These are phyloP conservation scores for Moxostoma hubbsi DNA, from an alignment of 2,797 vertebrate species.

Conservation along the genomic window DNA sequence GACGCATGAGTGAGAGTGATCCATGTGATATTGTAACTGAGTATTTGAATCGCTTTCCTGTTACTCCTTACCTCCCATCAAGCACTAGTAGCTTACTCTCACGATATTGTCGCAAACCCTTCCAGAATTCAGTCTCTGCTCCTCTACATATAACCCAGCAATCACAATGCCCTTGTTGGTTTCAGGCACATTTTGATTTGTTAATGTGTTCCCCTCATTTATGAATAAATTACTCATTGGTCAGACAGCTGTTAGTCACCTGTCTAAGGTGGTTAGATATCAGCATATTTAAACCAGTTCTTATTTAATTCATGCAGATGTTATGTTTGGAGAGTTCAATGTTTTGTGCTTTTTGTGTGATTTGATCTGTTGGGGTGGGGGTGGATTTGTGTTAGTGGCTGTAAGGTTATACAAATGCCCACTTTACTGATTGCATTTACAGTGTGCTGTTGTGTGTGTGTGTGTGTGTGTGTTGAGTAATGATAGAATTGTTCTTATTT, in stretches of 20 bases:
- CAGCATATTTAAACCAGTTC: slow-evolving; percentile 70
- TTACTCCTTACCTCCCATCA: slow-evolving; percentile 31
- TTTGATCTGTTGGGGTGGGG: slow-evolving; percentile 61
- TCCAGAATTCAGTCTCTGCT: slow-evolving; percentile 26
- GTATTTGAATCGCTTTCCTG: slow-evolving; percentile 40
- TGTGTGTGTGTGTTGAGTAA: slow-evolving; percentile 64
- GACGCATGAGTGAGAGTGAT: slow-evolving; percentile 58
- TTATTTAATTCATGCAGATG: slow-evolving; percentile 75
- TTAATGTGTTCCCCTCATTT: slow-evolving; percentile 65
- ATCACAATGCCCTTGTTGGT: slow-evolving; percentile 33
- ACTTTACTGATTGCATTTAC: slow-evolving; percentile 62
- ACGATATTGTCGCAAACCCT: slow-evolving; percentile 30
- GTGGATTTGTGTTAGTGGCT: slow-evolving; percentile 58
- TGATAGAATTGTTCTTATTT: slow-evolving; percentile 66
- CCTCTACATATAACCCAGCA: slow-evolving; percentile 19
- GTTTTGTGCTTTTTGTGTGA: slow-evolving; percentile 65
- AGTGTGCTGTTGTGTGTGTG: slow-evolving; percentile 61
- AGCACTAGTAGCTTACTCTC: slow-evolving; percentile 49
- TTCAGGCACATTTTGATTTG: slow-evolving; percentile 66
- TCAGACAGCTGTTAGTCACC: slow-evolving; percentile 73
- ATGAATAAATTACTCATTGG: slow-evolving; percentile 65
- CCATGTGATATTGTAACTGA: slow-evolving; percentile 59
- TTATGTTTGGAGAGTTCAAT: slow-evolving; percentile 64
- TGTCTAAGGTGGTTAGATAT: slow-evolving; percentile 58
- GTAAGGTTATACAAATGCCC: slow-evolving; percentile 61